Conservation (phyloP, 2,888 invertebrate genomes). For the Agrypnus murinus region DNA sequence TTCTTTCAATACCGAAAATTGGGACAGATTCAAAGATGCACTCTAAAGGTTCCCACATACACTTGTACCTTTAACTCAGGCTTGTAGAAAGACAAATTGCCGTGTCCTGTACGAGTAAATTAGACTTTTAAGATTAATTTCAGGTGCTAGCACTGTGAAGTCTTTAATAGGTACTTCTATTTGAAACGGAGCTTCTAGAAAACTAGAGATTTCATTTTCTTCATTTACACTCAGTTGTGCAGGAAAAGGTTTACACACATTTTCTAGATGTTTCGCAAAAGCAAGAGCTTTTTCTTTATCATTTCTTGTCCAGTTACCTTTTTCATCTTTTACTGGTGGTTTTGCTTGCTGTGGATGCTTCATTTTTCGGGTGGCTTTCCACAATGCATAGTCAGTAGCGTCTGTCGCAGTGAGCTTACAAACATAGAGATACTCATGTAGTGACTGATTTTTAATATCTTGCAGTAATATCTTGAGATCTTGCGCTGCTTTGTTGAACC, state of each 20-base stretch:
- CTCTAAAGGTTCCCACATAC: too few relatives aligned
- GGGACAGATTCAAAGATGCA: too few relatives aligned
- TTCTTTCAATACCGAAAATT: too few relatives aligned
- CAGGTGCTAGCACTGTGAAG: background rate
- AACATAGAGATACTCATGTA: too few relatives aligned
- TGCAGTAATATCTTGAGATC: constrained; percentile 45
- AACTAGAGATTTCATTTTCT: background rate
- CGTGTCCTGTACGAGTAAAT: too few relatives aligned
- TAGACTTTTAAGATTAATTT: constrained; percentile 17
- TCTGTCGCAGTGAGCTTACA: constrained; percentile 31
- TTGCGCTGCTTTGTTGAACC: constrained; percentile 42
- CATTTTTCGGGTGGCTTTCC: constrained; percentile 26
- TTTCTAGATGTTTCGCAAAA: constrained; percentile 14
- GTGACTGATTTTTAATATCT: too few relatives aligned
- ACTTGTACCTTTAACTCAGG: too few relatives aligned
- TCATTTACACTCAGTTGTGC: constrained; percentile 1
- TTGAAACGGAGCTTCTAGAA: constrained; percentile 13
- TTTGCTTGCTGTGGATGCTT: constrained; percentile 14
- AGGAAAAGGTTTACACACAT: constrained; percentile 10
- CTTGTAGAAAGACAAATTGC: too few relatives aligned
- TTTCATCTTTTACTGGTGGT: constrained; percentile 15
- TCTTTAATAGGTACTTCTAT: too few relatives aligned
- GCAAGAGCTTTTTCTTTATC: constrained; percentile 36
- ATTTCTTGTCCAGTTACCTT: constrained; percentile 20
- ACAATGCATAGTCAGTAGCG: constrained; percentile 26